These are phyloP conservation scores for Myotis myotis DNA, from an alignment of 2,797 vertebrate species.

Conservation along the genomic window DNA sequence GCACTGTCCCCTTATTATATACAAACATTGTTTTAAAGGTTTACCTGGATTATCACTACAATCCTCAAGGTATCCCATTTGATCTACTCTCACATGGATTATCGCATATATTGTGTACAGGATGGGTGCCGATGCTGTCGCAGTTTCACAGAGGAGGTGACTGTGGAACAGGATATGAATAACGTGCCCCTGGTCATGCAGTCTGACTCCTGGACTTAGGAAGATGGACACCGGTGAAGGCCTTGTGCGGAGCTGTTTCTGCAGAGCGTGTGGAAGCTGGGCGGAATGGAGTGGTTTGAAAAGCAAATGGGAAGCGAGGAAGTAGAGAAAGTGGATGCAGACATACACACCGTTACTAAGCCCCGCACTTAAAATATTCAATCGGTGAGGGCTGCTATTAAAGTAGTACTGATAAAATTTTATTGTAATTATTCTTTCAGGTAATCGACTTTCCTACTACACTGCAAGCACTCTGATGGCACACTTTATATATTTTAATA, in stretches of 20 bases:
- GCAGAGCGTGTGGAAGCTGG: neutral
- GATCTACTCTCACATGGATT: neutral
- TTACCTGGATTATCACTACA: neutral
- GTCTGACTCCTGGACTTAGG: neutral
- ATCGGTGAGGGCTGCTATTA: neutral
- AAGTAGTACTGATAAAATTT: neutral
- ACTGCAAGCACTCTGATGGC: neutral
- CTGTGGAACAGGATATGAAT: neutral
- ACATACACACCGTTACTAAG: rapidly evolving
- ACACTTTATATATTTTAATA: neutral
- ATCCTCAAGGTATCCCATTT: neutral
- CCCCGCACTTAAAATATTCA: neutral
- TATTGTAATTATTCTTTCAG: neutral
- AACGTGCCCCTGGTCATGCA: neutral
- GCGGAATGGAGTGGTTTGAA: neutral
- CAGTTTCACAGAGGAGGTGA: neutral
- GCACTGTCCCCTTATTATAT: neutral
- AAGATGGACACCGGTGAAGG: neutral
- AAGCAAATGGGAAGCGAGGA: neutral
- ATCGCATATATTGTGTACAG: neutral
- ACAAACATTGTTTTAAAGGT: neutral
- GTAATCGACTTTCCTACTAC: neutral
- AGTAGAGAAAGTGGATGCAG: neutral
- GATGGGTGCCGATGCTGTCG: neutral
- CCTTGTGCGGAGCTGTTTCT: neutral